These are phyloP conservation scores for Pterobdella sp. DNA, from an alignment of 2,888 invertebrate genomes.

Conservation along the genomic window DNA sequence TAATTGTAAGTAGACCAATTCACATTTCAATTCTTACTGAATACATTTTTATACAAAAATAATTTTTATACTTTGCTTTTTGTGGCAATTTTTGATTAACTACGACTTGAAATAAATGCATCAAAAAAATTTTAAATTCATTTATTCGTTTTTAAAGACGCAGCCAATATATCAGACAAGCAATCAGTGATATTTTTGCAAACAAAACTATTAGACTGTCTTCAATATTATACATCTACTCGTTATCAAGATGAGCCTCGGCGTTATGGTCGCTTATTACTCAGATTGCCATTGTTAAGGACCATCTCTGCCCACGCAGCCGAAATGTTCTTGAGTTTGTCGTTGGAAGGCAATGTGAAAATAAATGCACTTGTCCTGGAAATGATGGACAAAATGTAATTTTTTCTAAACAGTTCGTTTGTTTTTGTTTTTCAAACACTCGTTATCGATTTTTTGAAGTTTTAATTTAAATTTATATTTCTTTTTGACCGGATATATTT, in stretches of 20 bases:
- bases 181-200: constrained; percentile 44
- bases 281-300: constrained; percentile 48
- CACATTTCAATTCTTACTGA: background rate
- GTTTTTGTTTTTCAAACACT: background rate
- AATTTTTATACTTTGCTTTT: no score
- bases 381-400: constrained; percentile 43
- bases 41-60: no score
- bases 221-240: constrained; percentile 44
- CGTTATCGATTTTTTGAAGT: no score
- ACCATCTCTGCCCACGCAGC: constrained; percentile 50
- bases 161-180: constrained; percentile 46
- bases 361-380: constrained; percentile 49
- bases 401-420: background rate
- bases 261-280: constrained; percentile 47
- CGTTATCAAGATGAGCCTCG: constrained; percentile 43
- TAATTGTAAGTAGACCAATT: background rate
- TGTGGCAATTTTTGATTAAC: no score
- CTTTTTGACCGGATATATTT: no score
- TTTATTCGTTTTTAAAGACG: no score
- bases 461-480: no score
- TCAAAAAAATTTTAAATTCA: no score
- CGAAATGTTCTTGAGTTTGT: constrained; percentile 47
- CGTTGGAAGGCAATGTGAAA: constrained; percentile 47
- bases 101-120: no score
- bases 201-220: constrained; percentile 45